Percentiles rank a stretch among this genome's conserved stretches.
Evolutionary conservation across 2,797 vertebrate genomes (phyloP).

Genomic region (Ficedula albicollis): DNA sequence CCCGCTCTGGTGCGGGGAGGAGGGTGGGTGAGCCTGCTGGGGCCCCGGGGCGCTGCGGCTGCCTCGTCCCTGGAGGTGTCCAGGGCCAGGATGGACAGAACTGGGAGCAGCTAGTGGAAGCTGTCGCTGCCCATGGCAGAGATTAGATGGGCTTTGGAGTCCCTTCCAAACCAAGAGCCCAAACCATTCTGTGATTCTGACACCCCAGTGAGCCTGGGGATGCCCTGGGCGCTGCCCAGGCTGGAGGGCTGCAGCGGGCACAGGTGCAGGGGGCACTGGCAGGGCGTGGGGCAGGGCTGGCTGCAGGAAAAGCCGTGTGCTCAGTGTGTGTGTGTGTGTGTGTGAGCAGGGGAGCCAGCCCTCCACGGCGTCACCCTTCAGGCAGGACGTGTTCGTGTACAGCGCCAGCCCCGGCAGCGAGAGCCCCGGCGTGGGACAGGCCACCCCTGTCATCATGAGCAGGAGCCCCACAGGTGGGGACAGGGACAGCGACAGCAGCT

Average conservation of each 20-base stretch:
- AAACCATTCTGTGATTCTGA: neutral
- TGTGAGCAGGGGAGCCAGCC: slow-evolving; percentile 82
- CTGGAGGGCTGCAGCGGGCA: neutral
- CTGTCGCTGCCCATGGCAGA: fast-evolving
- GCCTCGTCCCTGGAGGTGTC: neutral
- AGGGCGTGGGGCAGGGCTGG: fast-evolving
- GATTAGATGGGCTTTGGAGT: neutral
- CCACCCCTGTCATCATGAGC: slow-evolving; percentile 91
- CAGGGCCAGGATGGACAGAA: neutral
- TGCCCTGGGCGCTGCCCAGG: neutral
- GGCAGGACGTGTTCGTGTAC: slow-evolving; percentile 83
- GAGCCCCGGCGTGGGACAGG: slow-evolving; percentile 70
- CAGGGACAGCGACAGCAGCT: fast-evolving
- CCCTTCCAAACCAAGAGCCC: neutral
- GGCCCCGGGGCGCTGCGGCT: neutral
- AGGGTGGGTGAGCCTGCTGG: fast-evolving
- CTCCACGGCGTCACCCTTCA: slow-evolving; percentile 81
- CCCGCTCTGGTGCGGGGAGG: fast-evolving
- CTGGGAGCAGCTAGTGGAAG: neutral
- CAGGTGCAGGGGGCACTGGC: fast-evolving
- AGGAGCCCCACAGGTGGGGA: slow-evolving; percentile 89
- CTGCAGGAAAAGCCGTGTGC: neutral
- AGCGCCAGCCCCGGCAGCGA: slow-evolving; percentile 84
- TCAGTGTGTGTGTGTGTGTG: neutral
- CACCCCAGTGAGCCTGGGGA: fast-evolving